Base-by-base conservation (phyloP, 2,888 invertebrate genomes). In the Hermodice carunculata region DNA sequence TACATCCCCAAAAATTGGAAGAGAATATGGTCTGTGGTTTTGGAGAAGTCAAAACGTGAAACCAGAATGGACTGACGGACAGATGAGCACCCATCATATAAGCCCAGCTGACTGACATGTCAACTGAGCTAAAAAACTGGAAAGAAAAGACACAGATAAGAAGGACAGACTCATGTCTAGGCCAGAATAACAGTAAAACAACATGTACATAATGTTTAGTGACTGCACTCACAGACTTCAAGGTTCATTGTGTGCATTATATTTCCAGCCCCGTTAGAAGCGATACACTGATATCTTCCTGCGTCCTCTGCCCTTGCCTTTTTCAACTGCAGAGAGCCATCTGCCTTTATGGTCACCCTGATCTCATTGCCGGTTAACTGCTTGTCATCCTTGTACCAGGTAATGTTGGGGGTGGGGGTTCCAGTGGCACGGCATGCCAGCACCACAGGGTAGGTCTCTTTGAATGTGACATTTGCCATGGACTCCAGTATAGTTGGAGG, bases 171-270 rank as follows among this genome's bases (percentile, higher is more conserved):
- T 14, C 14, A 46, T 17, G 17, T 8, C 17, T 8, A 46, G 19
- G 19, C 8, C 11, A 19, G 14, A 46, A 22, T 8, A 46, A 46
- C 8, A 22, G 8, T 14, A 17, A 46, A 17, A 11, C 22, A 51
- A 26, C 26, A 28, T 11, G 11, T 11, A 14, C 17, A 3, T 46
- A 14, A 29, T 29, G 26, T 17, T 28, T 19, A 29, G 8, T 17
- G 31, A 4, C n/a, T 48, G 11, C 29, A 66, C 76, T 70, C 57
- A 85, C 84, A 76, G 31, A 85, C 80, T 62, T 78, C 78, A 0
- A 85, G 72, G 6, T 77, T 83, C 70, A 90, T 89, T 44, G 87
- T 85, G 67, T 88, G 88, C 4, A 86, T 80, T 11, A 78, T 84
- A 26, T 86, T 81, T 11, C 88, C 88, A 6, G 87, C 88, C 43